Evolutionary conservation across 2,797 vertebrate species (phyloP).

Genomic region (Arctocebus calabarensis): DNA sequence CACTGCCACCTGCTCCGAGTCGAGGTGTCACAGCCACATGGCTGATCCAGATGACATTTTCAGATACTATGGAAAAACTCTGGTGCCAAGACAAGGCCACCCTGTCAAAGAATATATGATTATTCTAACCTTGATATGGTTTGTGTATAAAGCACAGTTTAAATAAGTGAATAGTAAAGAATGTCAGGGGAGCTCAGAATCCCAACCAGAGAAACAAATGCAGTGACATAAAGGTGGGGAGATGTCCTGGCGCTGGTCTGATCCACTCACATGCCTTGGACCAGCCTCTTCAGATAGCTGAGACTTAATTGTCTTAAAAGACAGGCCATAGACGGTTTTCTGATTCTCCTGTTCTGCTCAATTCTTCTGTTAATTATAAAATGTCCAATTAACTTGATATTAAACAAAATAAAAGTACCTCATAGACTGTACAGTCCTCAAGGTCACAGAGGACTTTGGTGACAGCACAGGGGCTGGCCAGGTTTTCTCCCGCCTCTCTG

Average conservation of each 20-base stretch:
- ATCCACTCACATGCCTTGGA: rapidly evolving
- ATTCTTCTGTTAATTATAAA: neutral
- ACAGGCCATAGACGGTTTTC: rapidly evolving
- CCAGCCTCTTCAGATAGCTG: no score
- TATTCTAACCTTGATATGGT: rapidly evolving
- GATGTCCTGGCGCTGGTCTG: rapidly evolving
- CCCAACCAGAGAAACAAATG: neutral
- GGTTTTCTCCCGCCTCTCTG: neutral
- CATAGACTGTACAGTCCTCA: rapidly evolving
- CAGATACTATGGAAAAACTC: neutral
- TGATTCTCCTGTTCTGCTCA: rapidly evolving
- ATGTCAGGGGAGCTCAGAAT: no score
- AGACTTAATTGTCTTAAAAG: neutral
- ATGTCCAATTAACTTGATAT: neutral
- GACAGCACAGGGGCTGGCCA: rapidly evolving
- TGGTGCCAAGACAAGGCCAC: neutral
- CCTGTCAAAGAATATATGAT: rapidly evolving
- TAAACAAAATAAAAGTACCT: neutral
- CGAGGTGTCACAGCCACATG: rapidly evolving
- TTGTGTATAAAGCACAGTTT: neutral
- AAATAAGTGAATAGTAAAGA: no score
- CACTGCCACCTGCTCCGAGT: neutral
- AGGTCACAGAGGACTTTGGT: no score
- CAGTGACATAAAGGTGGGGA: rapidly evolving
- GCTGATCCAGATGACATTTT: neutral